A percentile compares a stretch with the other conserved stretches of the same genome.
Evolutionary conservation across 92 coral and sea anemone species (phyloP).

Genomic region (Palythoa heliodiscus): DNA sequence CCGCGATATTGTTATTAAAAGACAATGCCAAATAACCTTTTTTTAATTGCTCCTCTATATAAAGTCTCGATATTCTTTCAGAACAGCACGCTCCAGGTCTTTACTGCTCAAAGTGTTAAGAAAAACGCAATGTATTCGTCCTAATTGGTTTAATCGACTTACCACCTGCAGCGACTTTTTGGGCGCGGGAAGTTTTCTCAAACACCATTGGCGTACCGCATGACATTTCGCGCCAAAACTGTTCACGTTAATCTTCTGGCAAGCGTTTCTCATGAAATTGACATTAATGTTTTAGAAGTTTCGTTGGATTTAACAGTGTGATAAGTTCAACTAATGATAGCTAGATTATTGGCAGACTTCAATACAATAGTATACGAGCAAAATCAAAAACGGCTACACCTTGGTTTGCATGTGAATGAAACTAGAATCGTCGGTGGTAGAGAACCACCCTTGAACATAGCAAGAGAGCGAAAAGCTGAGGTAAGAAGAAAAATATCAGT

Average conservation of each 20-base stretch:
- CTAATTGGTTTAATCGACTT: background rate
- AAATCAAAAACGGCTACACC: background rate
- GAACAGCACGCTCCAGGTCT: background rate
- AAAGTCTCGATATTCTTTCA: background rate
- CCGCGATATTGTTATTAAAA: slow-evolving; percentile 15
- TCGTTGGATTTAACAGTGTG: background rate
- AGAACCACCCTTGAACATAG: background rate
- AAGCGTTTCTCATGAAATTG: slow-evolving; percentile 8
- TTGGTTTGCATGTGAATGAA: background rate
- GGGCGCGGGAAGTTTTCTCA: slow-evolving; percentile 23
- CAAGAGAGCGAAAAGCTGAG: background rate
- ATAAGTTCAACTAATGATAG: background rate
- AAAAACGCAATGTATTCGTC: background rate
- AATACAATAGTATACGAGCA: background rate
- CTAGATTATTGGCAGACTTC: background rate
- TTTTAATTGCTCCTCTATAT: background rate
- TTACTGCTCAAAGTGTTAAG: background rate
- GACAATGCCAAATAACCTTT: too few relatives aligned
- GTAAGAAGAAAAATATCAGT: background rate
- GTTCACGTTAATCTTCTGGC: background rate
- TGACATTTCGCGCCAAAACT: slow-evolving; percentile 30
- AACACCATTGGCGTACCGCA: slow-evolving; percentile 19
- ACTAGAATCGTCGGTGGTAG: background rate
- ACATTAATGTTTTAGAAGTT: slow-evolving; percentile 21
- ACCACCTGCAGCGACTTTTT: slow-evolving; percentile 29